These are phyloP conservation scores for Nephila pilipes DNA, from an alignment of 1,140 invertebrate species.

Conservation along the genomic window DNA sequence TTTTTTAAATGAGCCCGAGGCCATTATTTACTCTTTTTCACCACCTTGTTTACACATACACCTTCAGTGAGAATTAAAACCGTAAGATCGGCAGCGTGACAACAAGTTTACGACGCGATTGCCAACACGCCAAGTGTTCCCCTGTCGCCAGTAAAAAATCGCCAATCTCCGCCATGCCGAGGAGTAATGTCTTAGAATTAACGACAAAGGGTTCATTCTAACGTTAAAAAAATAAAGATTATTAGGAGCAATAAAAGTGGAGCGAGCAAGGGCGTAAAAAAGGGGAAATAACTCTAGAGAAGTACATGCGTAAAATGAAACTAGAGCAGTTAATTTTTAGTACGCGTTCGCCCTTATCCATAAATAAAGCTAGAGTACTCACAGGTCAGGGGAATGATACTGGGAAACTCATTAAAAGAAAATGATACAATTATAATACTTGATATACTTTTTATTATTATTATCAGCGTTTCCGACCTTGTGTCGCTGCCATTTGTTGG, in stretches of 20 bases:
- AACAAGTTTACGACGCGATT: conserved; percentile 71
- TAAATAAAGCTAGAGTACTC: conserved; percentile 14
- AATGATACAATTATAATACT: conserved; percentile 34
- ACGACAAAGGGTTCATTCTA: conserved; percentile 38
- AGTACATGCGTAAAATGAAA: conserved; percentile 34
- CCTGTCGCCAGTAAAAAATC: conserved; percentile 67
- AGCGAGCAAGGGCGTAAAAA: conserved; percentile 17
- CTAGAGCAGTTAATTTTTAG: conserved; percentile 53
- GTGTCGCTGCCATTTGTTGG: no score
- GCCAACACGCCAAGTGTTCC: conserved; percentile 62
- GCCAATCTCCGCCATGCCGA: conserved; percentile 51
- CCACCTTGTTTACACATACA: background rate
- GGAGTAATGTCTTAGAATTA: conserved; percentile 68
- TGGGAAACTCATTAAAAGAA: conserved; percentile 5
- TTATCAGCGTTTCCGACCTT: background rate
- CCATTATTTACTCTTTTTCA: background rate
- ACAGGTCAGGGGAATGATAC: conserved; percentile 2
- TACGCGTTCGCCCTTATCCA: background rate
- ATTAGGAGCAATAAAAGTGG: conserved; percentile 65
- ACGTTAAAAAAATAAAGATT: conserved; percentile 69
- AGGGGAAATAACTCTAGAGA: conserved; percentile 44
- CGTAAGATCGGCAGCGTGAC: conserved; percentile 55
- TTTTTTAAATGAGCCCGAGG: background rate
- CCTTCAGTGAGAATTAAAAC: background rate
- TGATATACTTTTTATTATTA: background rate